phyloP scores from a whole-genome alignment of 2,888 invertebrate genomes.

The Gonocerus acuteangulatus region DNA sequence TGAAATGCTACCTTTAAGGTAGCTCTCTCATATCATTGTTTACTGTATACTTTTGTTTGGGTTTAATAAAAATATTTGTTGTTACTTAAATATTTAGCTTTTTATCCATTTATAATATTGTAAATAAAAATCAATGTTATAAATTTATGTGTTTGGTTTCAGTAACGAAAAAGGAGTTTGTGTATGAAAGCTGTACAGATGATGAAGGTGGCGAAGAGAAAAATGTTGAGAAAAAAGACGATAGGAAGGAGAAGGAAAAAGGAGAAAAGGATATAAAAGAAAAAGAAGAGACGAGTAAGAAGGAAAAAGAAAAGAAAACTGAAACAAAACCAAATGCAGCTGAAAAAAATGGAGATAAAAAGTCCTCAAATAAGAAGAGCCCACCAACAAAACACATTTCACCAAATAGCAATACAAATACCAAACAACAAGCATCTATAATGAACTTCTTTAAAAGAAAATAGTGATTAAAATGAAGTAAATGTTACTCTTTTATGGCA shows the following conservation, averaged over 20 bases:
- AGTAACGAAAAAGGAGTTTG: constrained; percentile 43
- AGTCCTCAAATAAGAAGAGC: constrained; percentile 6
- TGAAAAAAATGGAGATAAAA: constrained; percentile 3
- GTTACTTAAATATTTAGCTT: too few relatives aligned
- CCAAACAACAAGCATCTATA: constrained; percentile 30
- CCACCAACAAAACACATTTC: constrained; percentile 10
- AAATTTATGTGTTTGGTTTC: too few relatives aligned
- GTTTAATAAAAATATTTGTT: too few relatives aligned
- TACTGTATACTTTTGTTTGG: too few relatives aligned
- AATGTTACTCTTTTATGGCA: too few relatives aligned
- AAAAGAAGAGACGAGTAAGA: constrained; percentile 24
- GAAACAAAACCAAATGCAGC: constrained; percentile 6
- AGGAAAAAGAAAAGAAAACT: constrained; percentile 38
- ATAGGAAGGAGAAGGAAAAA: constrained; percentile 1
- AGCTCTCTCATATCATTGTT: too few relatives aligned
- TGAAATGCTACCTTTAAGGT: too few relatives aligned
- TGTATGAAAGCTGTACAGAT: constrained; percentile 42
- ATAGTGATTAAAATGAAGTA: background rate
- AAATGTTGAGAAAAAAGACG: constrained; percentile 13
- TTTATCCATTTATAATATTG: too few relatives aligned
- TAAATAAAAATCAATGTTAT: too few relatives aligned
- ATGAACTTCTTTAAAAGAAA: constrained; percentile 31
- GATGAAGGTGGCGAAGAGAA: constrained; percentile 37
- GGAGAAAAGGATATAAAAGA: background rate
- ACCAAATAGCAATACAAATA: background rate